phyloP scores from a whole-genome alignment of 2,797 vertebrate genomes.

The Ambastaia sidthimunki region DNA sequence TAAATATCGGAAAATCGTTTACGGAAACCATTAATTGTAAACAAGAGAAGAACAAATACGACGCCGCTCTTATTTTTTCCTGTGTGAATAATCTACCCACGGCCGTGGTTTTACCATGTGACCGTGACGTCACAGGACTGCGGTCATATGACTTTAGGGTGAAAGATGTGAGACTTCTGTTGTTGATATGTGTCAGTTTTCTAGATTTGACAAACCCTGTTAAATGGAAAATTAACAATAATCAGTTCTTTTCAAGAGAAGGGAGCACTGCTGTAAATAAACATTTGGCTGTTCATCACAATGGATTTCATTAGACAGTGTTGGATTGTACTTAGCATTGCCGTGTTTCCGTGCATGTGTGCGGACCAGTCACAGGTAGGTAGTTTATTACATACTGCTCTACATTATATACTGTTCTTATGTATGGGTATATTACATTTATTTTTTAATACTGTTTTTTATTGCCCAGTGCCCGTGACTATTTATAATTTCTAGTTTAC shows the following conservation, averaged over 20 bases:
- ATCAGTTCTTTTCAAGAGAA: neutral
- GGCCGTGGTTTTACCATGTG: neutral
- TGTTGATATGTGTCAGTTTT: neutral
- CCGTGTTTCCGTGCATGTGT: neutral
- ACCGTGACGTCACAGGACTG: neutral
- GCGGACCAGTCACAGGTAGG: slow-evolving; percentile 5
- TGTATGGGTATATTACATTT: neutral
- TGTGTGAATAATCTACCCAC: neutral
- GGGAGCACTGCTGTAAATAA: neutral
- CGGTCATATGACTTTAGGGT: slow-evolving; percentile 19
- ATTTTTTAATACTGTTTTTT: neutral
- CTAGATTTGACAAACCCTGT: neutral
- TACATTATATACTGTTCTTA: neutral
- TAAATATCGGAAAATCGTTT: too few species aligned
- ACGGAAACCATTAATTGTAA: too few species aligned
- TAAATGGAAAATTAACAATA: neutral
- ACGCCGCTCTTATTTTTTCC: neutral
- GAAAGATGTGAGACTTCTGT: neutral
- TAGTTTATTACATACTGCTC: neutral
- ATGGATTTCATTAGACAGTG: slow-evolving; percentile 23
- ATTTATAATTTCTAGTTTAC: neutral
- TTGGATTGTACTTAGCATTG: neutral
- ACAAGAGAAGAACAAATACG: too few species aligned
- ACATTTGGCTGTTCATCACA: neutral
- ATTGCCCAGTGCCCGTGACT: too few species aligned